Percentiles rank a stretch among this genome's conserved stretches.
phyloP scores from a whole-genome alignment of 2,888 invertebrate genomes.

The Tubulanus polymorphus region DNA sequence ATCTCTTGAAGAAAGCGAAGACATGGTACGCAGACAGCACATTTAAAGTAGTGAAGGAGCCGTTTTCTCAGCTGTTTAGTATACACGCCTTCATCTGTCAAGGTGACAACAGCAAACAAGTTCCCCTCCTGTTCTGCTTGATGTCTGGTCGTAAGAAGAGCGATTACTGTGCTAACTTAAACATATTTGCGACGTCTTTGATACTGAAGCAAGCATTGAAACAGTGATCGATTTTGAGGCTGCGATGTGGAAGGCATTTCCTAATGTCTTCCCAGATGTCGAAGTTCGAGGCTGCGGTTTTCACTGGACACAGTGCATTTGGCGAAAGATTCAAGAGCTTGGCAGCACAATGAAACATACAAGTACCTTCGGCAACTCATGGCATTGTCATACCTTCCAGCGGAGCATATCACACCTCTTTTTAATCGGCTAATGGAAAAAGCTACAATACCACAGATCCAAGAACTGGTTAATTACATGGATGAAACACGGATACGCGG shows the following conservation, averaged over 20 bases:
- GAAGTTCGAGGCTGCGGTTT: background rate
- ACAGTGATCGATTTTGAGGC: constrained; percentile 7
- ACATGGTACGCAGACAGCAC: constrained; percentile 11
- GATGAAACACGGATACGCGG: background rate
- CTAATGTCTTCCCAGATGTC: constrained; percentile 4
- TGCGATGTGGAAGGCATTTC: constrained; percentile 4
- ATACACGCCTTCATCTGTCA: constrained; percentile 2
- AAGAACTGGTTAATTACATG: background rate
- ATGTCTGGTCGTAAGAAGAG: constrained; percentile 3
- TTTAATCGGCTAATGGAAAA: background rate
- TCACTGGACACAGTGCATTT: constrained; percentile 2
- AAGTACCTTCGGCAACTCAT: background rate
- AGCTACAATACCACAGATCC: background rate
- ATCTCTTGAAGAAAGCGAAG: constrained; percentile 2
- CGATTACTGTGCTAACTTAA: constrained; percentile 5
- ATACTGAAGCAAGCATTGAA: background rate
- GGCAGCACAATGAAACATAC: background rate
- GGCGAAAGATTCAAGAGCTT: background rate
- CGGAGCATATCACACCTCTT: background rate
- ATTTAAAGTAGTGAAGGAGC: constrained; percentile 11
- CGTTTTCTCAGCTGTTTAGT: constrained; percentile 10
- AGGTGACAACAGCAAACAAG: constrained; percentile 5
- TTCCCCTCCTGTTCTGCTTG: constrained; percentile 6
- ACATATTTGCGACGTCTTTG: background rate
- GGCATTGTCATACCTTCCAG: background rate